phyloP scores from a whole-genome alignment of 2,797 vertebrate genomes.

The Acomys russatus region DNA sequence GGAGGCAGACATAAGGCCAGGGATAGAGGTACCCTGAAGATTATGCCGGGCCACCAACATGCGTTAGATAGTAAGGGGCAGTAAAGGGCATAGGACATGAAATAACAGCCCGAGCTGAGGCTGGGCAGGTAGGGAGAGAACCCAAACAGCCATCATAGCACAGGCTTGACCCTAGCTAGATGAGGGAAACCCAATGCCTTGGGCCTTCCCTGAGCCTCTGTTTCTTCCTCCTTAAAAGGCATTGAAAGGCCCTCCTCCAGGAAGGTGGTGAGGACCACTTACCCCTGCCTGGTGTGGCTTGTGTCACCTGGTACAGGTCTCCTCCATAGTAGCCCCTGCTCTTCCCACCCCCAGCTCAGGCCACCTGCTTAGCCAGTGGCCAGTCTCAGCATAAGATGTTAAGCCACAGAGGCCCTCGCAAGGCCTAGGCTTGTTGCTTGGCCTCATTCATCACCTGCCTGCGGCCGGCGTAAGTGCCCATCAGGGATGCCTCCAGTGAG shows the following conservation, averaged over 20 bases:
- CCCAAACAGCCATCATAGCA: not conserved
- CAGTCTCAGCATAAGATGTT: constrained; percentile 60
- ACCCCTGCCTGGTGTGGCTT: accelerated
- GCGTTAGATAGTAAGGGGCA: not conserved
- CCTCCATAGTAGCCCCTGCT: not conserved
- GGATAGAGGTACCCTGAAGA: accelerated
- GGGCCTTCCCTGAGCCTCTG: not conserved
- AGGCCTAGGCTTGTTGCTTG: not conserved
- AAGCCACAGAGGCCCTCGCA: constrained; percentile 39
- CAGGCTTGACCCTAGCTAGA: not conserved
- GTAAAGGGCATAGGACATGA: too few species aligned
- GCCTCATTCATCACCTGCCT: constrained; percentile 81
- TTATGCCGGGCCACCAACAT: not conserved
- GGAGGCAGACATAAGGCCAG: not conserved
- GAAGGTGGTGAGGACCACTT: not conserved
- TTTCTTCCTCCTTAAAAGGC: not conserved
- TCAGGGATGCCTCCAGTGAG: constrained; percentile 79
- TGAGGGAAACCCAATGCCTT: not conserved
- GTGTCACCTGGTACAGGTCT: not conserved
- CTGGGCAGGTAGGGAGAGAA: not conserved
- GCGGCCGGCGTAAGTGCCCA: constrained; percentile 66
- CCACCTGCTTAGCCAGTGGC: constrained; percentile 54
- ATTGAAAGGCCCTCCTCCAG: not conserved
- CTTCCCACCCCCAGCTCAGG: not conserved
- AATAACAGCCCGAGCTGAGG: not conserved